Evolutionary conservation across 2,888 invertebrate genomes (phyloP).

Genomic region (Mayetiola destructor): DNA sequence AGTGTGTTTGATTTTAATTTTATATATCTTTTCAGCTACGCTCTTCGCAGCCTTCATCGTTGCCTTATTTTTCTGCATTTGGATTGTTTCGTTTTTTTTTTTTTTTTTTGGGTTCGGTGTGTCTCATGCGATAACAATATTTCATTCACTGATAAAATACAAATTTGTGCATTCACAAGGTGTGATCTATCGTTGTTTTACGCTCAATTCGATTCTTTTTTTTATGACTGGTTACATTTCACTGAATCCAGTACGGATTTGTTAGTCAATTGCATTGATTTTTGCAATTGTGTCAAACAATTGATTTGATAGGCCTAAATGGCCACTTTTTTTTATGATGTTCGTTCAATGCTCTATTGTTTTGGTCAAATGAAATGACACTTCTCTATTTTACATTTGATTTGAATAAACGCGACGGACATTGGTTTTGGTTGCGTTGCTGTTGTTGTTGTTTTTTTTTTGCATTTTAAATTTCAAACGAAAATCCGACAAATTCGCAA

Average conservation of each 20-base stretch:
- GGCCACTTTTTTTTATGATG: neutral
- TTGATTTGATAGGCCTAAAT: conserved; percentile 10
- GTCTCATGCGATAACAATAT: too few species aligned
- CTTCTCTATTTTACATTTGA: too few species aligned
- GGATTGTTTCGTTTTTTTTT: neutral
- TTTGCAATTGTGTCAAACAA: neutral
- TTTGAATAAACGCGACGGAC: too few species aligned
- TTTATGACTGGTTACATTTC: too few species aligned
- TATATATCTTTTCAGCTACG: too few species aligned
- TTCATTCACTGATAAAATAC: too few species aligned
- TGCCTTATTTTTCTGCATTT: neutral
- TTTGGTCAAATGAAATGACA: too few species aligned
- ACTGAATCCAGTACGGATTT: too few species aligned
- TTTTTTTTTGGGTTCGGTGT: neutral
- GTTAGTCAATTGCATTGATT: neutral
- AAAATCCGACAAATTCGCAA: conserved; percentile 3
- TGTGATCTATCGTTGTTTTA: neutral
- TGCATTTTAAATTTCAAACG: conserved; percentile 3
- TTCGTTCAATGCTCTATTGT: too few species aligned
- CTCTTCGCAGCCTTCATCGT: too few species aligned
- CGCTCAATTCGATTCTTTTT: too few species aligned
- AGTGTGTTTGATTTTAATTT: neutral
- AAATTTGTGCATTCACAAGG: neutral
- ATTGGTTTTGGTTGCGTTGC: neutral
- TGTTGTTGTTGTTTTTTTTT: neutral